Conservation (phyloP, 2,888 invertebrate genomes). For the Meiosimyza platycephala region DNA sequence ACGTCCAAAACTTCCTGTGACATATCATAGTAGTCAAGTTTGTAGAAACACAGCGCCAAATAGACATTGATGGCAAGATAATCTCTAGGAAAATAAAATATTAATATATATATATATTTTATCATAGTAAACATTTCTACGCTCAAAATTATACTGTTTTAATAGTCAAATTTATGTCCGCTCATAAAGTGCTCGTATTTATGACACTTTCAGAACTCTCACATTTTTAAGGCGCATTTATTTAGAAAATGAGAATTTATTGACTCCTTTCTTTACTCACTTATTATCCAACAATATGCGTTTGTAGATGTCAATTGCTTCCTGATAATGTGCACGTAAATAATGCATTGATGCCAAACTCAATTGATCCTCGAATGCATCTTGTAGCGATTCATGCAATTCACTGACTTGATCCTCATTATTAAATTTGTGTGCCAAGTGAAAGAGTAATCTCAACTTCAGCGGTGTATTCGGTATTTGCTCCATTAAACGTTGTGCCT, state of each 20-base stretch:
- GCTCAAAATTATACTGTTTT: too few species aligned
- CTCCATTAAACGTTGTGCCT: conserved; percentile 75
- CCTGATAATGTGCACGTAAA: conserved; percentile 95
- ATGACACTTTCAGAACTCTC: background rate
- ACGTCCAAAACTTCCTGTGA: conserved; percentile 96
- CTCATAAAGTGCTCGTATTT: too few species aligned
- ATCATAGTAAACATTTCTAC: too few species aligned
- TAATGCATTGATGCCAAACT: conserved; percentile 97
- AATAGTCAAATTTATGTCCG: too few species aligned
- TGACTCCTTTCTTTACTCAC: conserved; percentile 67
- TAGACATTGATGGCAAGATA: conserved; percentile 96
- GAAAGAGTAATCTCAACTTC: conserved; percentile 86
- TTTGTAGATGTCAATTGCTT: conserved; percentile 98
- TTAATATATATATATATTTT: too few species aligned
- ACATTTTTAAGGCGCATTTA: background rate
- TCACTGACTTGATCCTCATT: conserved; percentile 88
- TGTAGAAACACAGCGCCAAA: conserved; percentile 97
- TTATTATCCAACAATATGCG: conserved; percentile 90
- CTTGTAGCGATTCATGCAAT: conserved; percentile 85
- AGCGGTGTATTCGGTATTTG: conserved; percentile 75
- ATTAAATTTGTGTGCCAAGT: conserved; percentile 91
- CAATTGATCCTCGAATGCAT: conserved; percentile 93
- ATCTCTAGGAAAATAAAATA: conserved; percentile 72
- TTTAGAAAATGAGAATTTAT: too few species aligned
- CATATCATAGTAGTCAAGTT: conserved; percentile 97